Conservation (phyloP, 1,140 invertebrate species). For the Drosophila watanabei region DNA sequence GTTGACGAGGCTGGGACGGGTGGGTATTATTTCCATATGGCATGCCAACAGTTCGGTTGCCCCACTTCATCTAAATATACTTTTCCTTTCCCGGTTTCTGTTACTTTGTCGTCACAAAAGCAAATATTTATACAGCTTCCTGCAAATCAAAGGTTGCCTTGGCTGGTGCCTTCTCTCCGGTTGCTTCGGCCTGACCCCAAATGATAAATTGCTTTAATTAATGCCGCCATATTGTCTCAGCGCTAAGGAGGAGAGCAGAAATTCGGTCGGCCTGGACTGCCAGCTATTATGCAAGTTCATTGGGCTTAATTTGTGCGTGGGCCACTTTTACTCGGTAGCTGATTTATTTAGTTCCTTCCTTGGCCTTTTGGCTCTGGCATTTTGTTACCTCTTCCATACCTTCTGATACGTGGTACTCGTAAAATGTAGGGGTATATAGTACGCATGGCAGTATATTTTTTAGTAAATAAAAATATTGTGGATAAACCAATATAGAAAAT, state of each 20-base stretch:
- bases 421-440: not conserved
- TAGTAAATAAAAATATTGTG: not conserved
- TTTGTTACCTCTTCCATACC: slow-evolving; percentile 57
- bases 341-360: slow-evolving; percentile 74
- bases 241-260: slow-evolving; percentile 17
- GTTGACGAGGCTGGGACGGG: slow-evolving; percentile 3
- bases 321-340: slow-evolving; percentile 43
- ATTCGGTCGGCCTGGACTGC: slow-evolving; percentile 20
- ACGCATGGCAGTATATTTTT: not conserved
- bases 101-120: slow-evolving; percentile 54
- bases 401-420: slow-evolving; percentile 1
- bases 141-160: slow-evolving; percentile 72
- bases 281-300: slow-evolving; percentile 80
- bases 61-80: slow-evolving; percentile 15
- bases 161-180: slow-evolving; percentile 18
- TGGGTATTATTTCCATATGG: slow-evolving; percentile 69
- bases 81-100: slow-evolving; percentile 27
- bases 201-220: slow-evolving; percentile 85
- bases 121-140: slow-evolving; percentile 84
- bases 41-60: slow-evolving; percentile 42
- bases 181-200: slow-evolving; percentile 71
- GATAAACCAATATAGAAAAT: not conserved
- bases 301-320: slow-evolving; percentile 80
- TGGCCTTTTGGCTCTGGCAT: slow-evolving; percentile 56
- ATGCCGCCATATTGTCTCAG: slow-evolving; percentile 83